Conservation (phyloP, 1,140 invertebrate species). For the Caenorhabditis latens region DNA sequence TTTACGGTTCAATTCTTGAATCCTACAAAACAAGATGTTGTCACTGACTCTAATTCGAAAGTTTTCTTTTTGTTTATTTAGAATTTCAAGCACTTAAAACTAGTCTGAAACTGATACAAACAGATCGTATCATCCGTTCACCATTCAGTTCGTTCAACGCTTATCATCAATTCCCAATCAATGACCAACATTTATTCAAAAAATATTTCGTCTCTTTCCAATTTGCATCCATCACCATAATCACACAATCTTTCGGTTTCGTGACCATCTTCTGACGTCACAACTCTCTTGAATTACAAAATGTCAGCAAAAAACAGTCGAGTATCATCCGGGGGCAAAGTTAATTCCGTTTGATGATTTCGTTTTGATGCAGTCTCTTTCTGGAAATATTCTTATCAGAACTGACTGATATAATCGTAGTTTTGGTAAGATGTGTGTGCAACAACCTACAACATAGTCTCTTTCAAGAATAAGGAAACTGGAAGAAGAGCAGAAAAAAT, state of each 20-base stretch:
- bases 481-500: background rate
- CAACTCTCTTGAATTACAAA: background rate
- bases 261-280: background rate
- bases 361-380: background rate
- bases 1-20: too few species aligned
- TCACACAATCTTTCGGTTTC: conserved; percentile 1
- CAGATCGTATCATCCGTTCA: too few species aligned
- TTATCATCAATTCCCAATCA: too few species aligned
- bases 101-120: too few species aligned
- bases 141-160: too few species aligned
- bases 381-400: background rate
- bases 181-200: background rate
- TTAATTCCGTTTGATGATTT: background rate
- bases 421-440: background rate
- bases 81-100: too few species aligned
- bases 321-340: background rate
- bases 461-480: background rate
- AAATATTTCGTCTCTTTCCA: background rate
- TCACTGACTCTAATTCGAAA: too few species aligned
- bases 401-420: background rate
- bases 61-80: too few species aligned
- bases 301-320: conserved; percentile 14
- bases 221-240: background rate
- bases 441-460: conserved; percentile 14
- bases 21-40: too few species aligned